Evolutionary conservation across 2,888 invertebrate genomes (phyloP), one percentile per base, ranked within the genome.

Genomic region (Lycophotia porphyrea): DNA sequence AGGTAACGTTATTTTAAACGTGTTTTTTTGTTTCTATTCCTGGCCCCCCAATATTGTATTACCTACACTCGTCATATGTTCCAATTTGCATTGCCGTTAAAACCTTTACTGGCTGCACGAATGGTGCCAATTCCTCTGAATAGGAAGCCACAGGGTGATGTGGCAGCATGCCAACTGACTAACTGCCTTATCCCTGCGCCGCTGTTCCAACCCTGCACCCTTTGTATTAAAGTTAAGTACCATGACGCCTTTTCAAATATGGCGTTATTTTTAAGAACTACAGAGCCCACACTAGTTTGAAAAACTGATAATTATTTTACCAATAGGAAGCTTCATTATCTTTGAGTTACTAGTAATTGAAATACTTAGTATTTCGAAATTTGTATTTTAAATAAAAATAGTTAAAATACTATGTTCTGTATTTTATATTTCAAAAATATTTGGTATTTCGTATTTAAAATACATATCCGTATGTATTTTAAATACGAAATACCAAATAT

Each of bases 151-250:
- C 68, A 82, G 87, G 88, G 88, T 89, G 89, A 89, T 85, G 80
- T 93, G 94, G 94, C 93, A 85, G 74, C 67, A 44, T 69, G 93
- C 94, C 93, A 94, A 89, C 82, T 84, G 78, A 87, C 78, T 90
- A 83, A 81, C 49, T 72, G 82, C 61, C 73, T 76, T 78, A 74
- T 79, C 75, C 71, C 65, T 52, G 49, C 18, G 11, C 52, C 74
- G 61, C 42, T 42, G 52, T 21, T 47, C 63, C 49, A 68, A 60
- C 60, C 47, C 36, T 64, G 49, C 15, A 5, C 13, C 31, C 34
- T 65, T 68, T 70, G 67, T 80, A 64, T 80, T 74, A 60, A 63
- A 80, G 24, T 80, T 74, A 68, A 68, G 36, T 31, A 63, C 42
- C 49, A 18, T 36, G 47, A 49, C 21, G 55, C 55, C 15, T 58